Base-by-base conservation (phyloP, 2,113 vertebrate genomes). In the Toxotes jaculatrix region DNA sequence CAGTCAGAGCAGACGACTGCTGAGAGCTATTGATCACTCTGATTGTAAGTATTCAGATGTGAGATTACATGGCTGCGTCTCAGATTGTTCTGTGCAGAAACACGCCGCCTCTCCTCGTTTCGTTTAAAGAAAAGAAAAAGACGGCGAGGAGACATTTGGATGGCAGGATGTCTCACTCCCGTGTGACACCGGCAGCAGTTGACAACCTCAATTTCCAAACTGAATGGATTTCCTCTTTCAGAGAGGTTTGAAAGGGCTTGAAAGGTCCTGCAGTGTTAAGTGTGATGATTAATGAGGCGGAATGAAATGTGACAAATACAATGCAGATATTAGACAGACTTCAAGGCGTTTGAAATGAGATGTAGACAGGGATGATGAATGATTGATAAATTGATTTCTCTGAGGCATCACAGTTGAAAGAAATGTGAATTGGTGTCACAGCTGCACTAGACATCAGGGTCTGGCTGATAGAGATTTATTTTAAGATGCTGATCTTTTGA, bases 201-300 rank as follows among this genome's bases (percentile, higher is more conserved):
- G 69, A 51, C 43, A 79, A 82, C 69, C 60, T 63, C 82, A 59
- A 70, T 81, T 85, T 82, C 55, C 21, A 75, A 61, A 68, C 27
- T 65, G 64, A 87, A 77, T 67, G 9, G 40, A 57, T 82, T 68
- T 65, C 34, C 21, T 5, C 16, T 6, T n/a, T 40, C 59, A 83
- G 21, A 31, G 9, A 40, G 5, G 16, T 40, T 63, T 71, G 32
- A 78, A 47, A 32, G 53, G 47, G 7, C 60, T 10, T 53, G 27
- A 27, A 27, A 27, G 27, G 27, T 27, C 27, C 27, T 27, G 27
- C 27, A 1, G 27, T 27, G 27, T 27, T 38, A 5, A 38, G 31
- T 7, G 16, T 6, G 56, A 74, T 77, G 56, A 85, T 74, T 74
- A 85, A 75, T 42, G 66, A 85, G 86, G 34, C 6, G 2, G 59